Conservation (phyloP, 2,797 vertebrate genomes). For the Sebastes vulpes region DNA sequence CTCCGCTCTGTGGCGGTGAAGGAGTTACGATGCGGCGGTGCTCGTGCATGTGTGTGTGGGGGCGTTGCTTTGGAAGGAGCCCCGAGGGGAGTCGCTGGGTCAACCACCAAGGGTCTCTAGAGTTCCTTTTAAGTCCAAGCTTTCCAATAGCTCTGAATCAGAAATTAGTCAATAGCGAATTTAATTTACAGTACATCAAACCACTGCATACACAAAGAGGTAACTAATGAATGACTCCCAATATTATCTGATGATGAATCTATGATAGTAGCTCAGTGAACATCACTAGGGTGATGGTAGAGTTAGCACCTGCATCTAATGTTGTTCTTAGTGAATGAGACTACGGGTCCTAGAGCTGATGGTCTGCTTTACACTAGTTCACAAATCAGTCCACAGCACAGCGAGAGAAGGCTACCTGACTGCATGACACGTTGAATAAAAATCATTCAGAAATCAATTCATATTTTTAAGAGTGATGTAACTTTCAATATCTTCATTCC, state of each 20-base stretch:
- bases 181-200: background rate
- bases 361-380: background rate
- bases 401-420: background rate
- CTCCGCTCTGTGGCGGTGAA: too few species aligned
- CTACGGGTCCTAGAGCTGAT: background rate
- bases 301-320: background rate
- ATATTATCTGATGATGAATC: background rate
- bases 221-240: too few species aligned
- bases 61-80: too few species aligned
- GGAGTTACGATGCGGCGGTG: too few species aligned
- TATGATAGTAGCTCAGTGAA: background rate
- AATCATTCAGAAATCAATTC: background rate
- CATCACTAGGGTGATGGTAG: background rate
- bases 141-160: background rate
- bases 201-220: background rate
- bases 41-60: too few species aligned
- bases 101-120: background rate
- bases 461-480: background rate
- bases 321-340: background rate
- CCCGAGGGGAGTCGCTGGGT: too few species aligned
- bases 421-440: background rate
- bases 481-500: background rate
- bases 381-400: background rate
- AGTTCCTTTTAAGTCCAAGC: background rate
- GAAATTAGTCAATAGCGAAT: background rate